phyloP scores from a whole-genome alignment of 2,797 vertebrate species.

The Tragelaphus eurycerus region DNA sequence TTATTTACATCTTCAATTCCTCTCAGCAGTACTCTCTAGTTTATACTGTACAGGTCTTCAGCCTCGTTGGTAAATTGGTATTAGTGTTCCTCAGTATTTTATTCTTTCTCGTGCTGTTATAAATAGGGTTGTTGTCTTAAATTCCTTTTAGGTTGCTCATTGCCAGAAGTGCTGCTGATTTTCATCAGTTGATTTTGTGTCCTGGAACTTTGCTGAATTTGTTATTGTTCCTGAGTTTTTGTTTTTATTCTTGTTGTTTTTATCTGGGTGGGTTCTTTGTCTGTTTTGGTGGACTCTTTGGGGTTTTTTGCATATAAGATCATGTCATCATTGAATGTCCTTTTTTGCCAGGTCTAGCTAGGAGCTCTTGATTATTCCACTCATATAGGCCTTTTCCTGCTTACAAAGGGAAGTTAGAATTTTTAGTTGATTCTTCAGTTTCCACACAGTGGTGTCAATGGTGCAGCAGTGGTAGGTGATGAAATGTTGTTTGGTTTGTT shows the following conservation, averaged over 20 bases:
- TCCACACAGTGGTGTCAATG: neutral
- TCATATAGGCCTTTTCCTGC: neutral
- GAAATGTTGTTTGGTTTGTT: neutral
- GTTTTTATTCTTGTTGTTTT: neutral
- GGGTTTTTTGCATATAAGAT: neutral
- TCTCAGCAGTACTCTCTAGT: neutral
- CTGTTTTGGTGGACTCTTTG: neutral
- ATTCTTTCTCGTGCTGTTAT: neutral
- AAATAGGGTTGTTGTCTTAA: neutral
- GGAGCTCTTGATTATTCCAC: neutral
- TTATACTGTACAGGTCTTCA: neutral
- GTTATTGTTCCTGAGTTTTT: neutral
- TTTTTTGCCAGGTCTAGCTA: neutral
- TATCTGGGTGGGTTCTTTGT: neutral
- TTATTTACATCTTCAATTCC: neutral
- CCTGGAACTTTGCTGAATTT: neutral
- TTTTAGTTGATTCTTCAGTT: neutral
- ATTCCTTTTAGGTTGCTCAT: neutral
- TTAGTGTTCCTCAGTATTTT: neutral
- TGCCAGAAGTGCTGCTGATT: neutral
- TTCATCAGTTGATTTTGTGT: neutral
- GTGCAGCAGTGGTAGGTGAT: neutral
- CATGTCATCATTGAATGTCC: neutral
- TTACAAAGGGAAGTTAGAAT: neutral
- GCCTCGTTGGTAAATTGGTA: neutral